Percentiles rank a stretch among this genome's conserved stretches.
phyloP scores from a whole-genome alignment of 2,888 invertebrate species.

The Cantharis lateralis region DNA sequence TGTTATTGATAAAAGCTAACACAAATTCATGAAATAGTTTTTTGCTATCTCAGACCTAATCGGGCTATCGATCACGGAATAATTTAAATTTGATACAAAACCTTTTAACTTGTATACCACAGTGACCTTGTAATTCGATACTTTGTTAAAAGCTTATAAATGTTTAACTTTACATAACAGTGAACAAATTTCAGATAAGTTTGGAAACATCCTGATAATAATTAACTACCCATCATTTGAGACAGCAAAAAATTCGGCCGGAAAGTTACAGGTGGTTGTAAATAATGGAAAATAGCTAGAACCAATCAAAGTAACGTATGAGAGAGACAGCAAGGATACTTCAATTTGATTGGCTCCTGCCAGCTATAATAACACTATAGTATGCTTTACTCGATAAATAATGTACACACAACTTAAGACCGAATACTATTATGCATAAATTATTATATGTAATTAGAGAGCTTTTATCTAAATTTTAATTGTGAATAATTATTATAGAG shows the following conservation, averaged over 20 bases:
- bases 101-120: conserved; percentile 17
- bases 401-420: no score
- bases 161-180: conserved; percentile 20
- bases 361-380: no score
- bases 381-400: no score
- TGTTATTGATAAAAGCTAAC: conserved; percentile 1
- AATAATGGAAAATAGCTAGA: no score
- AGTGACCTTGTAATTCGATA: conserved; percentile 18
- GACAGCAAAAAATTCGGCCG: not conserved
- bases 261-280: not conserved
- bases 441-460: not conserved
- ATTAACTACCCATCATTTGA: not conserved
- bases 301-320: no score
- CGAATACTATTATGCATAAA: no score
- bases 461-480: not conserved
- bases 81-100: conserved; percentile 17
- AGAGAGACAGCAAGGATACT: no score
- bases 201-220: not conserved
- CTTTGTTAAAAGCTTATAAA: conserved; percentile 28
- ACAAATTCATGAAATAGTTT: not conserved
- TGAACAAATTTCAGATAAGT: conserved; percentile 8
- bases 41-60: not conserved
- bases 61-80: not conserved
- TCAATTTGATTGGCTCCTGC: no score
- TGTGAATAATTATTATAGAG: not conserved